A percentile compares a stretch with the other conserved stretches of the same genome.
Evolutionary conservation across 1,140 invertebrate species (phyloP).

Genomic region (Drosophila pruinosa): DNA sequence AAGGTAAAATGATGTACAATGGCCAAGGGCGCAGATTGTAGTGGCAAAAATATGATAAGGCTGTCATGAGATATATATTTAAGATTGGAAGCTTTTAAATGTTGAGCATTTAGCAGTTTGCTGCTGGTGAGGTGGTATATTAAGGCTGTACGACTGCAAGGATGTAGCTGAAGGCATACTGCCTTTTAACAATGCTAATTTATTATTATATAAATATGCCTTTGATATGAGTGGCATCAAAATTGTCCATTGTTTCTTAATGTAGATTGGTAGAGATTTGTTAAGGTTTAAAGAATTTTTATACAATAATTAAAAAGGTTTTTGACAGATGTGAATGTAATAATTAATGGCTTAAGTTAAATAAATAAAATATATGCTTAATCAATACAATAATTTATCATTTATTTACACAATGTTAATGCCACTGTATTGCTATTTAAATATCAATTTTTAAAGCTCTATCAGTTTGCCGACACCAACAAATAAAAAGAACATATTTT

Average conservation of each 20-base stretch:
- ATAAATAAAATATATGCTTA: neutral
- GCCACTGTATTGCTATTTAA: neutral
- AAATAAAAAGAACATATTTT: neutral
- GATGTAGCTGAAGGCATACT: no score
- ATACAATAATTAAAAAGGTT: no score
- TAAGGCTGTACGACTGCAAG: no score
- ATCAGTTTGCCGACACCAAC: neutral
- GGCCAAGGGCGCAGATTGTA: neutral
- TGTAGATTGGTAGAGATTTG: no score
- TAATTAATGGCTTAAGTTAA: no score
- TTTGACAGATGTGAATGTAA: no score
- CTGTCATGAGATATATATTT: neutral
- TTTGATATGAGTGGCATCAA: no score
- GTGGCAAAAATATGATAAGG: neutral
- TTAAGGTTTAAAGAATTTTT: no score
- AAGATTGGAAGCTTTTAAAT: neutral
- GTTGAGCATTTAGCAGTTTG: neutral
- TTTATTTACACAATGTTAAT: neutral
- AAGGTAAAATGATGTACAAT: constrained; percentile 54
- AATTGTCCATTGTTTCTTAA: no score
- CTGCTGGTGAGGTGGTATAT: no score
- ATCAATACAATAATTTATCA: neutral
- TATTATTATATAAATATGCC: no score
- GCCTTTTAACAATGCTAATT: no score
- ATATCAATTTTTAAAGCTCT: neutral